These are phyloP conservation scores for Porites cylindrica DNA, from an alignment of 92 coral and sea anemone species.

Conservation along the genomic window DNA sequence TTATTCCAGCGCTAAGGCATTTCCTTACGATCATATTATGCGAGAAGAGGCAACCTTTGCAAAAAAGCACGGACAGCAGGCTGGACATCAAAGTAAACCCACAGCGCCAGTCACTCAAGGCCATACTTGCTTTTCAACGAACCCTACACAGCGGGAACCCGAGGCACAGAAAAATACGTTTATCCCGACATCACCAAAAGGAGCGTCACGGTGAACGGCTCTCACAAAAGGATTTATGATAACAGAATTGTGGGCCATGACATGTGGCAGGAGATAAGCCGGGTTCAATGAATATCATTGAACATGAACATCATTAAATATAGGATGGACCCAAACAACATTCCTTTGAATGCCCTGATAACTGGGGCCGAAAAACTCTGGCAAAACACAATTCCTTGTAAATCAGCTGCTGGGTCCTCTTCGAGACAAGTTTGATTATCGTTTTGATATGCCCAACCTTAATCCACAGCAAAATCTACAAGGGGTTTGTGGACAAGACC, in stretches of 20 bases:
- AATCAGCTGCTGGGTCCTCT: slow-evolving; percentile 12
- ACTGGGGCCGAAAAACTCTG: slow-evolving; percentile 28
- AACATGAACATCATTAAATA: not conserved
- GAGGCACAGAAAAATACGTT: slow-evolving; percentile 28
- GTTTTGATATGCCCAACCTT: slow-evolving; percentile 32
- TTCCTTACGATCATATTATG: slow-evolving; percentile 19
- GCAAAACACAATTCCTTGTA: slow-evolving; percentile 8
- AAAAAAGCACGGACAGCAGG: not conserved
- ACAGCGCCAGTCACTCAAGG: slow-evolving; percentile 18
- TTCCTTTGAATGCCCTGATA: slow-evolving; percentile 20
- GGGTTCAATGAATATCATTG: not conserved
- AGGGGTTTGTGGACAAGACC: not conserved
- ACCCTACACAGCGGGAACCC: slow-evolving; percentile 21
- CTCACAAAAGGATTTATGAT: slow-evolving; percentile 43
- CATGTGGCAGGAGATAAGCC: slow-evolving; percentile 23
- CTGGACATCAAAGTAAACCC: not conserved
- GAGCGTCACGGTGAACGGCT: slow-evolving; percentile 28
- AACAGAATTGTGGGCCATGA: not conserved
- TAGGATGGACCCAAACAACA: not conserved
- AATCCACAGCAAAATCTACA: not conserved
- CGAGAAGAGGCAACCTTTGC: not conserved
- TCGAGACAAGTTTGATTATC: slow-evolving; percentile 6
- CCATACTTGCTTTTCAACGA: slow-evolving; percentile 29
- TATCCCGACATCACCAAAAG: slow-evolving; percentile 39
- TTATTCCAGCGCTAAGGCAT: not conserved